Evolutionary conservation across 2,888 invertebrate genomes (phyloP).

Genomic region (Caenorhabditis angaria): DNA sequence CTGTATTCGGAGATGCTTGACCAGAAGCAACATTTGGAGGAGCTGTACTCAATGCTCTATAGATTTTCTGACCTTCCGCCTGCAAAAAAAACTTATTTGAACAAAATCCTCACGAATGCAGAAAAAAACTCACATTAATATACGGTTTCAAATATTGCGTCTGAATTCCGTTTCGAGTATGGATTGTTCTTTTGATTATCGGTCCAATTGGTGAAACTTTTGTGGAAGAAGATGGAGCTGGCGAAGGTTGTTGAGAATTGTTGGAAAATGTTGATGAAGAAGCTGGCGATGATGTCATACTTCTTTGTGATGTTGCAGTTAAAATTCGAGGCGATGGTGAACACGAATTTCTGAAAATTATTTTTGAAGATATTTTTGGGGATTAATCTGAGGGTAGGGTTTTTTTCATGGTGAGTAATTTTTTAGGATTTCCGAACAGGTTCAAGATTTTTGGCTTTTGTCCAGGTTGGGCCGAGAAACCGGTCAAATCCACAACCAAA

Average conservation of each 20-base stretch:
- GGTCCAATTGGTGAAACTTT: constrained; percentile 10
- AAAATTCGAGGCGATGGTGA: constrained; percentile 26
- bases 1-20: neutral
- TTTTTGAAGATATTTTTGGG: constrained; percentile 8
- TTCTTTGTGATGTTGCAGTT: constrained; percentile 15
- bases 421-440: too few species aligned
- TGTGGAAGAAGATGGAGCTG: neutral
- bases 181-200: constrained; percentile 43
- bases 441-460: neutral
- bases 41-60: constrained; percentile 4
- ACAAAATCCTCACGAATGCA: constrained; percentile 10
- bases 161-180: constrained; percentile 44
- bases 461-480: neutral
- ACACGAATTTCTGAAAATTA: constrained; percentile 1
- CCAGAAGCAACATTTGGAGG: neutral
- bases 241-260: neutral
- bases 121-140: constrained; percentile 25
- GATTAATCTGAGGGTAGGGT: neutral
- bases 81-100: neutral
- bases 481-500: neutral
- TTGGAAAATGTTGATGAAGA: constrained; percentile 21
- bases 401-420: too few species aligned
- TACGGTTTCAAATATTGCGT: constrained; percentile 43
- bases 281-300: constrained; percentile 32
- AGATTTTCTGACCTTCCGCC: constrained; percentile 20